These are phyloP conservation scores for Loxodonta africana DNA, from an alignment of 2,113 vertebrate species.

Conservation along the genomic window DNA sequence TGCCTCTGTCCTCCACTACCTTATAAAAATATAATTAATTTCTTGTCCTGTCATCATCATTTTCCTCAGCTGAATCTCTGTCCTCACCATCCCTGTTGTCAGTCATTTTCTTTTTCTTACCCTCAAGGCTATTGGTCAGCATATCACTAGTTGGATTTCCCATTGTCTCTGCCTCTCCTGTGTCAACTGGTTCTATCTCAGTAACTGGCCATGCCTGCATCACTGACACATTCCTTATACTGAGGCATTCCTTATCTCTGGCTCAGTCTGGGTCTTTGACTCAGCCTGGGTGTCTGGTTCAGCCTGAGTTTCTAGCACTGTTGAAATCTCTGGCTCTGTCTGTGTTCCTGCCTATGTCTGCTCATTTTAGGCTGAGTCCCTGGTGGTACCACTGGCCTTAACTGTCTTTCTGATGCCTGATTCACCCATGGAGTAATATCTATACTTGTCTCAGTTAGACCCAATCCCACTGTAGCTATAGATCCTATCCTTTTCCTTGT, in stretches of 20 bases:
- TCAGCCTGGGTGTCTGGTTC: background rate
- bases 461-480: background rate
- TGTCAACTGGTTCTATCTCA: background rate
- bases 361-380: background rate
- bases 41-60: background rate
- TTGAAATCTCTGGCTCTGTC: background rate
- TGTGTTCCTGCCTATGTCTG: background rate
- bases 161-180: background rate
- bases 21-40: background rate
- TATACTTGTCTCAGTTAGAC: background rate
- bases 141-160: background rate
- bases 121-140: background rate
- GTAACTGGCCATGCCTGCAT: background rate
- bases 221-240: background rate
- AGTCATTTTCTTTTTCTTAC: background rate
- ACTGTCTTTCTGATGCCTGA: background rate
- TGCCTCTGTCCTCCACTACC: background rate
- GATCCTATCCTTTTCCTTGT: constrained; percentile 6
- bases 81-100: background rate
- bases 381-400: background rate
- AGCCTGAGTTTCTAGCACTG: background rate
- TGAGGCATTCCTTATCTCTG: background rate
- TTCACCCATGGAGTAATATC: background rate
- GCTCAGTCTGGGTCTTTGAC: background rate
- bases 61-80: background rate